These are phyloP conservation scores for Mellivora capensis DNA, from an alignment of 2,113 vertebrate genomes.

Conservation along the genomic window DNA sequence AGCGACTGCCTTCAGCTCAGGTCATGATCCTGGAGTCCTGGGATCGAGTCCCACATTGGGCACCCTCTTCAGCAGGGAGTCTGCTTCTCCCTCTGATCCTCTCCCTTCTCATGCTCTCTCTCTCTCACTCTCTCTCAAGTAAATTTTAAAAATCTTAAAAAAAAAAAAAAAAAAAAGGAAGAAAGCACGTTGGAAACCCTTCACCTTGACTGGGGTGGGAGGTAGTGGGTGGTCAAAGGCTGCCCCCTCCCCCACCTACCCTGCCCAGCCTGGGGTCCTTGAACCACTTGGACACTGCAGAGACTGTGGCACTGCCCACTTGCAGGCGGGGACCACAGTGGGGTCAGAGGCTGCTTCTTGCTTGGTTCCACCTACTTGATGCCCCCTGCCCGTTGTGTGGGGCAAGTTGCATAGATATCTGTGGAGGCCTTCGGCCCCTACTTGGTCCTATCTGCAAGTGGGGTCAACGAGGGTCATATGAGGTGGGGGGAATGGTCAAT, in stretches of 20 bases:
- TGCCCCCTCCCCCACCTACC: background rate
- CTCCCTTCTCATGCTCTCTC: too few species aligned
- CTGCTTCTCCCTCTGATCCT: too few species aligned
- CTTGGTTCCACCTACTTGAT: background rate
- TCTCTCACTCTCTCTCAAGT: too few species aligned
- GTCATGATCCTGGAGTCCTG: too few species aligned
- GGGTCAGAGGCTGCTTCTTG: background rate
- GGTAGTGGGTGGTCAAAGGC: background rate
- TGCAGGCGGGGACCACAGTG: background rate
- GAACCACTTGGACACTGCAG: background rate
- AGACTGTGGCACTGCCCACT: background rate
- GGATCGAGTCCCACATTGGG: too few species aligned
- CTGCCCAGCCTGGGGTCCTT: background rate
- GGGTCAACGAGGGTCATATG: background rate
- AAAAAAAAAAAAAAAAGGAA: too few species aligned
- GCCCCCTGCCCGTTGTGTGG: background rate
- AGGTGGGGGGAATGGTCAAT: background rate
- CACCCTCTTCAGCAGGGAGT: too few species aligned
- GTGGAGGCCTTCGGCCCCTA: accelerated
- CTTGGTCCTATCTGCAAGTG: background rate
- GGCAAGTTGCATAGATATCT: accelerated
- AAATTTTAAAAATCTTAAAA: too few species aligned
- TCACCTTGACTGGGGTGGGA: background rate
- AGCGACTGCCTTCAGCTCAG: too few species aligned
- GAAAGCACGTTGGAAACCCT: accelerated